These are phyloP conservation scores for Plebejus melissa DNA, from an alignment of 2,888 invertebrate genomes.

Conservation along the genomic window DNA sequence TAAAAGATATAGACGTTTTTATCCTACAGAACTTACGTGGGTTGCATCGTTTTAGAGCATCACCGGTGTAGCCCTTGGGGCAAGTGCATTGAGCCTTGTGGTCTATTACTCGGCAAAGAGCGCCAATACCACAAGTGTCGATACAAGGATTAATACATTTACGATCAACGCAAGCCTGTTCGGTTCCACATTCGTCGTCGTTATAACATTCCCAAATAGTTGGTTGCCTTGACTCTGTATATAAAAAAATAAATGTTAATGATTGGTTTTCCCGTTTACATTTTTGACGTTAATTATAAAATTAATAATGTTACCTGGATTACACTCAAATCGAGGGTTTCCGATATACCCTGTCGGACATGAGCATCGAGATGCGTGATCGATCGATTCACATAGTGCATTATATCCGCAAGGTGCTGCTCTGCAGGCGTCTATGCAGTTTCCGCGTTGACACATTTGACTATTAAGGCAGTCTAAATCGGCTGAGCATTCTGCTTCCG, in stretches of 20 bases:
- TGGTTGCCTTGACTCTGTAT: conserved; percentile 65
- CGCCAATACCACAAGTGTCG: conserved; percentile 86
- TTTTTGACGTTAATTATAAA: not conserved
- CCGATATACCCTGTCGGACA: conserved; percentile 89
- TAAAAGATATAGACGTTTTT: not conserved
- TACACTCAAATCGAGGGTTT: conserved; percentile 88
- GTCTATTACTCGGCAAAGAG: conserved; percentile 89
- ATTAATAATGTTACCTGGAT: conserved; percentile 63
- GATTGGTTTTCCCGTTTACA: not conserved
- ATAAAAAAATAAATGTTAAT: conserved; percentile 26
- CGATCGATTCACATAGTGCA: conserved; percentile 86
- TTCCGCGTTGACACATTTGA: conserved; percentile 87
- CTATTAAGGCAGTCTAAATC: conserved; percentile 87
- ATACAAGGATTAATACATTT: conserved; percentile 88
- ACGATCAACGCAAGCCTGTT: conserved; percentile 87
- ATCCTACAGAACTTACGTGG: conserved; percentile 84
- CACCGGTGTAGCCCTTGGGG: conserved; percentile 87
- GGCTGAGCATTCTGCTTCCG: conserved; percentile 81
- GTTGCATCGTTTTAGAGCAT: conserved; percentile 84
- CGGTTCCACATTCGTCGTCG: conserved; percentile 87
- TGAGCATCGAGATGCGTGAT: conserved; percentile 87
- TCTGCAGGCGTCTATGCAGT: conserved; percentile 88
- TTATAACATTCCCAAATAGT: conserved; percentile 84
- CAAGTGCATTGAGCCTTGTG: conserved; percentile 89
- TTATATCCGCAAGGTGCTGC: conserved; percentile 89